These are phyloP conservation scores for Halesus radiatus DNA, from an alignment of 1,140 invertebrate genomes.

Conservation along the genomic window DNA sequence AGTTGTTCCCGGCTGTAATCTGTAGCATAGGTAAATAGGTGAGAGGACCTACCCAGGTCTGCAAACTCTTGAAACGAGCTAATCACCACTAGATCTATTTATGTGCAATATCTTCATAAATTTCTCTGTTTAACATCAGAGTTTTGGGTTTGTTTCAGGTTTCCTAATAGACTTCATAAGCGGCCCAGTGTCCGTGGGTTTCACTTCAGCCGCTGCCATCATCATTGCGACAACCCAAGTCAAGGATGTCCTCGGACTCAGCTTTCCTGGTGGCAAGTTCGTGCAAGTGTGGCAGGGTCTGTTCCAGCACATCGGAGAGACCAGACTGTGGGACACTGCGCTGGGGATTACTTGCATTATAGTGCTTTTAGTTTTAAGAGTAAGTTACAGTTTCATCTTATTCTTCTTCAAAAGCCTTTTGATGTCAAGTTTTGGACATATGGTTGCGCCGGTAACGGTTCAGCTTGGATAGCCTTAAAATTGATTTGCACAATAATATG, in stretches of 20 bases:
- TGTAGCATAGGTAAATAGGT: no score
- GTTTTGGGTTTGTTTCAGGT: slow-evolving; percentile 71
- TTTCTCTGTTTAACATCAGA: no score
- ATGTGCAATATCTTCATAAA: no score
- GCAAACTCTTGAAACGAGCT: no score
- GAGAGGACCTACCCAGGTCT: no score
- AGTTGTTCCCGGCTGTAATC: no score
- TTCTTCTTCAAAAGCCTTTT: not conserved
- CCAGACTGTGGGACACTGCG: slow-evolving; percentile 76
- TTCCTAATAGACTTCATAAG: slow-evolving; percentile 94
- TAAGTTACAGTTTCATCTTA: slow-evolving; percentile 61
- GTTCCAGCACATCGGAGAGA: slow-evolving; percentile 78
- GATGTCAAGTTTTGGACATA: not conserved
- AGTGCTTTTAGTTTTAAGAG: slow-evolving; percentile 77
- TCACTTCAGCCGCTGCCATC: slow-evolving; percentile 91
- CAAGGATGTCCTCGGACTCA: slow-evolving; percentile 83
- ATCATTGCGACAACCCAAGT: slow-evolving; percentile 90
- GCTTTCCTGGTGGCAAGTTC: slow-evolving; percentile 77
- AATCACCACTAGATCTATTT: no score
- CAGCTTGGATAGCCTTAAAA: no score
- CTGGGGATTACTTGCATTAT: slow-evolving; percentile 78
- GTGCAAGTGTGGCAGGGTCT: slow-evolving; percentile 74
- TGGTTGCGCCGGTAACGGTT: no score
- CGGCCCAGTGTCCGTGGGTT: slow-evolving; percentile 90
- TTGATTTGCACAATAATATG: no score